Evolutionary conservation across 2,888 invertebrate genomes (phyloP).

Genomic region (Idaea straminata): DNA sequence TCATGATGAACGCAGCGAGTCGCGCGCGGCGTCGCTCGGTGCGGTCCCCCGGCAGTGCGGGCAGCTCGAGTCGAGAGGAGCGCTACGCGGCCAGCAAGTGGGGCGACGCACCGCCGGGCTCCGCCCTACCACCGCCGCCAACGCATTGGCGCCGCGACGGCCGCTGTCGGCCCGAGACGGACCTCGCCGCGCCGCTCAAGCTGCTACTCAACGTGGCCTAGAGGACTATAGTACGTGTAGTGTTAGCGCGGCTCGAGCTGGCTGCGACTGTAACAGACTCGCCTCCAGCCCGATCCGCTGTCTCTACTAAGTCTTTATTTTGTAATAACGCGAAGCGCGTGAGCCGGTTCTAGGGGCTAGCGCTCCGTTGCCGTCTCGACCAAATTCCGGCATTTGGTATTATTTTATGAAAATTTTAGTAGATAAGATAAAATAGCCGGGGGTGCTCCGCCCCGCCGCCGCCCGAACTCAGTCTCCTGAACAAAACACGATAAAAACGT

Average conservation of each 20-base stretch:
- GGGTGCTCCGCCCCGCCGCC: conserved; percentile 33
- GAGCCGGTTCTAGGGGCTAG: conserved; percentile 47
- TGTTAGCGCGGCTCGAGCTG: conserved; percentile 57
- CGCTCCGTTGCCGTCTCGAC: conserved; percentile 63
- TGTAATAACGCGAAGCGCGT: conserved; percentile 53
- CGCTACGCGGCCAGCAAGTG: conserved; percentile 88
- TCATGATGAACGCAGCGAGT: conserved; percentile 51
- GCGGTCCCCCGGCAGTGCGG: conserved; percentile 38
- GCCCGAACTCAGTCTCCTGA: conserved; percentile 31
- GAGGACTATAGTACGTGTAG: conserved; percentile 58
- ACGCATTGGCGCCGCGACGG: conserved; percentile 84
- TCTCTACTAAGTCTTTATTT: conserved; percentile 74
- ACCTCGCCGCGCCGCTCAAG: conserved; percentile 82
- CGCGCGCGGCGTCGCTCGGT: conserved; percentile 47
- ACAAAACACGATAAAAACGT: conserved; percentile 65
- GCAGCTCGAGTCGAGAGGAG: conserved; percentile 49
- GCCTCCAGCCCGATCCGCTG: conserved; percentile 51
- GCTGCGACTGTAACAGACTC: conserved; percentile 31
- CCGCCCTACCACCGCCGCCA: conserved; percentile 89
- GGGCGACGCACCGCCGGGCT: conserved; percentile 89
- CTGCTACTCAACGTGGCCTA: conserved; percentile 82
- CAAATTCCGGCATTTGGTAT: conserved; percentile 78
- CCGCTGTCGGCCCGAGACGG: conserved; percentile 71
- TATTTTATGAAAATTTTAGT: conserved; percentile 80
- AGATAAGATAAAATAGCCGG: conserved; percentile 63